Percentiles rank a stretch among this genome's conserved stretches.
These are phyloP conservation scores for Drosophila nasuta DNA, from an alignment of 1,140 invertebrate species.

Conservation along the genomic window DNA sequence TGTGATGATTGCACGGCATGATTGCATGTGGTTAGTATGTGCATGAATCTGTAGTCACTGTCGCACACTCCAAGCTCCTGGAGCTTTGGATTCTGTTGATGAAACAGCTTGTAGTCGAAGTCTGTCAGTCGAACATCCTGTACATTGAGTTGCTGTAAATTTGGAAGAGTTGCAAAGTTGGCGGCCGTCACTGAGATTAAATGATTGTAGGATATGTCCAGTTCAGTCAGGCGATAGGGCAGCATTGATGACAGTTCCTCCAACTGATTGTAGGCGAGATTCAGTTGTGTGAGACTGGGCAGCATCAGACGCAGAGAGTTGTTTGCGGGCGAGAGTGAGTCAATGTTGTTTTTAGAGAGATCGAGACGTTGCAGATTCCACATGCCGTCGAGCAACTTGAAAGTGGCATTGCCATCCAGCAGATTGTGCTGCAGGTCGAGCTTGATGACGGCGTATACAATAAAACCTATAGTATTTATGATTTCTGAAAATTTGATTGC, in stretches of 20 bases:
- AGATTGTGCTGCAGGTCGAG: slow-evolving; percentile 68
- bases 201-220: slow-evolving; percentile 71
- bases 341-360: slow-evolving; percentile 64
- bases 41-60: slow-evolving; percentile 50
- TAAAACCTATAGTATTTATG: too few relatives aligned
- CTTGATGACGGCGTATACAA: slow-evolving; percentile 39
- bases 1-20: slow-evolving; percentile 8
- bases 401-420: slow-evolving; percentile 20
- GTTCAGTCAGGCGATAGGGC: slow-evolving; percentile 37
- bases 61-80: slow-evolving; percentile 61
- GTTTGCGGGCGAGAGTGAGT: slow-evolving; percentile 20
- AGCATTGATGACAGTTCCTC: slow-evolving; percentile 41
- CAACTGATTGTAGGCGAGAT: slow-evolving; percentile 69
- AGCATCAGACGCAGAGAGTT: slow-evolving; percentile 36
- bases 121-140: slow-evolving; percentile 60
- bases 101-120: slow-evolving; percentile 59
- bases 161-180: slow-evolving; percentile 46
- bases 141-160: slow-evolving; percentile 62
- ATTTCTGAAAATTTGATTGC: too few relatives aligned
- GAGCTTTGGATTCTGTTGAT: slow-evolving; percentile 55
- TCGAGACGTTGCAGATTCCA: slow-evolving; percentile 67
- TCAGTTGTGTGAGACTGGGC: slow-evolving; percentile 67
- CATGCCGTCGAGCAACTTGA: slow-evolving; percentile 60
- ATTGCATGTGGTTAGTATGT: slow-evolving; percentile 54
- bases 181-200: slow-evolving; percentile 34